A percentile compares a stretch with the other conserved stretches of the same genome.
Evolutionary conservation across 2,797 vertebrate genomes (phyloP).

Genomic region (Aythya fuligula): DNA sequence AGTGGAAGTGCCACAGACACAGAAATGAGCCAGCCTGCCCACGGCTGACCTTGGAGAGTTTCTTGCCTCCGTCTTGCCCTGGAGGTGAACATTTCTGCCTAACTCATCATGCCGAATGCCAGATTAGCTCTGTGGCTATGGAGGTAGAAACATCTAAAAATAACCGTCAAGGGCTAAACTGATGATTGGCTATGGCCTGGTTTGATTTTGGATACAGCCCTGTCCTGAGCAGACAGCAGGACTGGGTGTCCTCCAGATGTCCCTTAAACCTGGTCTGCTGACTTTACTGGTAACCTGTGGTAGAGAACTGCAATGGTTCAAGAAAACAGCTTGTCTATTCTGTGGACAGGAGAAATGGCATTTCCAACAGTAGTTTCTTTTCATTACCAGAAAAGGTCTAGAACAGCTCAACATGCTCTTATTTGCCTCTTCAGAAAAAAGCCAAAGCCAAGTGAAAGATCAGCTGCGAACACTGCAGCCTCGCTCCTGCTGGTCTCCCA

Average conservation of each 20-base stretch:
- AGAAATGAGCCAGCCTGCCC: not conserved
- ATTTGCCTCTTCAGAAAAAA: not conserved
- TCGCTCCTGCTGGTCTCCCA: not conserved
- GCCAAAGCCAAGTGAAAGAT: not conserved
- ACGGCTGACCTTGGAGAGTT: not conserved
- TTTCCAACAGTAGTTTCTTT: not conserved
- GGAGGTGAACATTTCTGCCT: not conserved
- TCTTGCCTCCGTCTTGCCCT: not conserved
- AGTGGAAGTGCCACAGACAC: not conserved
- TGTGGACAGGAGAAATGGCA: not conserved
- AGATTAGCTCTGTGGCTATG: not conserved
- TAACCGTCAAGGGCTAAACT: not conserved
- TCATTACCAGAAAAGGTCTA: not conserved
- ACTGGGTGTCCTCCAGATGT: not conserved
- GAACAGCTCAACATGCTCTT: not conserved
- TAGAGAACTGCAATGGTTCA: not conserved
- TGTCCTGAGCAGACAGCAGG: not conserved
- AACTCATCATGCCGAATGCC: not conserved
- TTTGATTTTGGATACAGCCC: not conserved
- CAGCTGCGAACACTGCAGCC: not conserved
- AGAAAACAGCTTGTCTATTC: not conserved
- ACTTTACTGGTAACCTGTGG: not conserved
- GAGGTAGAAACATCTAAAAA: constrained; percentile 22
- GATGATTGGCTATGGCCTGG: not conserved
- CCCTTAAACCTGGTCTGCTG: not conserved